Evolutionary conservation across 2,113 vertebrate genomes (phyloP).

Genomic region (Malurus melanocephalus): DNA sequence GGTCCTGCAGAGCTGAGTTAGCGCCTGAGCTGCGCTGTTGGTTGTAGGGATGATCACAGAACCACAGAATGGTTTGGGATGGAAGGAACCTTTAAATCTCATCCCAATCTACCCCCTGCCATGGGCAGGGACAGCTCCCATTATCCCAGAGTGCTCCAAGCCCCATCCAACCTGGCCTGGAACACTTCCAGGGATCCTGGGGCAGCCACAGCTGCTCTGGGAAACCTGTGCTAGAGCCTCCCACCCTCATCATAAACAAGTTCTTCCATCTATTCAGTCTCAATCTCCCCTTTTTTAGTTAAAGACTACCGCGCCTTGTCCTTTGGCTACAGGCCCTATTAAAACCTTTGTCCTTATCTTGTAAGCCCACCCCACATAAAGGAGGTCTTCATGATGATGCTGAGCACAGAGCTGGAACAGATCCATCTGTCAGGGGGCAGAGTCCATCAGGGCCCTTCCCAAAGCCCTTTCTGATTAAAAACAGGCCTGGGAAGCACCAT

Average conservation of each 20-base stretch:
- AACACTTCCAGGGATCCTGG: background rate
- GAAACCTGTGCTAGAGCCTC: accelerated
- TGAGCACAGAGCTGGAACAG: accelerated
- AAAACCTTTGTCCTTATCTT: background rate
- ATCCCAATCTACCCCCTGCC: background rate
- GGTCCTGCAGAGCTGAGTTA: background rate
- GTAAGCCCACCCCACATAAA: background rate
- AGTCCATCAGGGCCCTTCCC: background rate
- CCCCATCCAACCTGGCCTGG: accelerated
- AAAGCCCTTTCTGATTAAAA: background rate
- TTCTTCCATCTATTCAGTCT: background rate
- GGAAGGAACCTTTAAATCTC: background rate
- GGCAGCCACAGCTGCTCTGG: background rate
- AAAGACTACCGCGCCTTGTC: background rate
- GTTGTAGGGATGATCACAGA: background rate
- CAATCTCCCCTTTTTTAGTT: background rate
- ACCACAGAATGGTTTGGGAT: background rate
- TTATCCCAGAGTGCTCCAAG: background rate
- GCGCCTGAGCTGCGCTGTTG: accelerated
- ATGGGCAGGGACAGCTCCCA: background rate
- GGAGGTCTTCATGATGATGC: accelerated
- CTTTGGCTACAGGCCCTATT: accelerated
- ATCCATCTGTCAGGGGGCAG: background rate
- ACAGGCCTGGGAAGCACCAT: background rate
- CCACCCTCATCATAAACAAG: accelerated